A percentile compares a stretch with the other conserved stretches of the same genome.
phyloP scores from a whole-genome alignment of 2,888 invertebrate genomes.

The Platycheirus albimanus region DNA sequence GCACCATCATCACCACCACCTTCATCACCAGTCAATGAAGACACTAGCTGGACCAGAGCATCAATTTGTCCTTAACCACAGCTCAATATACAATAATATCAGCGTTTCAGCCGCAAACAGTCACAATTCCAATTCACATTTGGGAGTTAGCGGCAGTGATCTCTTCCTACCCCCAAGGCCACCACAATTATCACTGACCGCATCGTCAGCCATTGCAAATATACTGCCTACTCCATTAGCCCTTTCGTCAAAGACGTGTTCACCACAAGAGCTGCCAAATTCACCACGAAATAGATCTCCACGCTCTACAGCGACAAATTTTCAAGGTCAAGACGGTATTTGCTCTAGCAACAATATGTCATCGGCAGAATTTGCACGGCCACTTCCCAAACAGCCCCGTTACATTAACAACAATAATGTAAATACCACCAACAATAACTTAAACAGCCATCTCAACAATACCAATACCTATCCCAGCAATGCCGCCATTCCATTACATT shows the following conservation, averaged over 20 bases:
- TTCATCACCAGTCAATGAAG: slow-evolving; percentile 58
- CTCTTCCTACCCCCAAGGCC: slow-evolving; percentile 69
- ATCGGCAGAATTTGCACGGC: slow-evolving; percentile 77
- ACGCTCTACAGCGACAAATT: slow-evolving; percentile 66
- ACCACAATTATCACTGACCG: slow-evolving; percentile 54
- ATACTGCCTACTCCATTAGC: slow-evolving; percentile 63
- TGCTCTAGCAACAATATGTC: slow-evolving; percentile 75
- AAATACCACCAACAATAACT: slow-evolving; percentile 64
- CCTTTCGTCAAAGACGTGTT: slow-evolving; percentile 59
- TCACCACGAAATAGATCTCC: slow-evolving; percentile 71
- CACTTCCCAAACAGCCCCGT: slow-evolving; percentile 77
- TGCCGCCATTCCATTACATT: slow-evolving; percentile 76
- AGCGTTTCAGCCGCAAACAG: slow-evolving; percentile 55
- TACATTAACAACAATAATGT: slow-evolving; percentile 69
- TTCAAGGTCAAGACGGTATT: slow-evolving; percentile 71
- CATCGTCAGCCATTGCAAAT: slow-evolving; percentile 36
- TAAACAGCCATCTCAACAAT: slow-evolving; percentile 65
- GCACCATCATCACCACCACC: slow-evolving; percentile 65
- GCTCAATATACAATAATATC: slow-evolving; percentile 53
- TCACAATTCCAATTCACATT: slow-evolving; percentile 54
- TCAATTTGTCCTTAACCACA: slow-evolving; percentile 57
- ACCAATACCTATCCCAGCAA: slow-evolving; percentile 66
- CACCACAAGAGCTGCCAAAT: slow-evolving; percentile 72
- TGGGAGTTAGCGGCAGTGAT: slow-evolving; percentile 45
- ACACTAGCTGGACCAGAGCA: slow-evolving; percentile 61